Conservation (phyloP, 1,140 invertebrate species). For the Lucilia cuprina region DNA sequence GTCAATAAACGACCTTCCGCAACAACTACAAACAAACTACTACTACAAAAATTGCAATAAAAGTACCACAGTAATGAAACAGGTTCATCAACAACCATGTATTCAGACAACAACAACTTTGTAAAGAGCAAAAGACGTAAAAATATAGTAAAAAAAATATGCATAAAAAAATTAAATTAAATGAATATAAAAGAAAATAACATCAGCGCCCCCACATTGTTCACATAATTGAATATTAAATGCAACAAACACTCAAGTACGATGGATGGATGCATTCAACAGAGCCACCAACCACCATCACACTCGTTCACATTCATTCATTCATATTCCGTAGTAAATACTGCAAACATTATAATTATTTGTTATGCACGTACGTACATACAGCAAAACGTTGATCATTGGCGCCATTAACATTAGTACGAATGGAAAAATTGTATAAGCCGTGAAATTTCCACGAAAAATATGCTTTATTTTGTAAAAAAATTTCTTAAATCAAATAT, state of each 20-base stretch:
- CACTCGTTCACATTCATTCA: background rate
- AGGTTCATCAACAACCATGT: slow-evolving; percentile 2
- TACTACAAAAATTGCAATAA: background rate
- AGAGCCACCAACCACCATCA: too few relatives aligned
- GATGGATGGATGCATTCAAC: background rate
- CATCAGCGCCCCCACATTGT: slow-evolving; percentile 19
- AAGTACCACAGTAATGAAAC: background rate
- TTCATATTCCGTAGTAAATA: background rate
- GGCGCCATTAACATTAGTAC: background rate
- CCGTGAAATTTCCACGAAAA: too few relatives aligned
- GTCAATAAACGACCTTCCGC: slow-evolving; percentile 33
- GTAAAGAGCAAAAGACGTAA: background rate
- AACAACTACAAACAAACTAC: background rate
- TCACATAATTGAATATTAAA: slow-evolving; percentile 28
- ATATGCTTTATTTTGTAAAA: background rate
- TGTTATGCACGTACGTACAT: background rate
- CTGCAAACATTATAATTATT: background rate
- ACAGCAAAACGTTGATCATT: background rate
- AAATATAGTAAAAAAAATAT: background rate
- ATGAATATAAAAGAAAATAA: background rate
- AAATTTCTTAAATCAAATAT: background rate
- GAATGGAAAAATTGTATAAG: background rate
- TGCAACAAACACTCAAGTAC: background rate
- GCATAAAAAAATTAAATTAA: background rate
- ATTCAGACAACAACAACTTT: too few relatives aligned